A percentile compares a stretch with the other conserved stretches of the same genome.
Conservation (phyloP, 2,113 vertebrate species). For the Gracilinanus agilis region DNA sequence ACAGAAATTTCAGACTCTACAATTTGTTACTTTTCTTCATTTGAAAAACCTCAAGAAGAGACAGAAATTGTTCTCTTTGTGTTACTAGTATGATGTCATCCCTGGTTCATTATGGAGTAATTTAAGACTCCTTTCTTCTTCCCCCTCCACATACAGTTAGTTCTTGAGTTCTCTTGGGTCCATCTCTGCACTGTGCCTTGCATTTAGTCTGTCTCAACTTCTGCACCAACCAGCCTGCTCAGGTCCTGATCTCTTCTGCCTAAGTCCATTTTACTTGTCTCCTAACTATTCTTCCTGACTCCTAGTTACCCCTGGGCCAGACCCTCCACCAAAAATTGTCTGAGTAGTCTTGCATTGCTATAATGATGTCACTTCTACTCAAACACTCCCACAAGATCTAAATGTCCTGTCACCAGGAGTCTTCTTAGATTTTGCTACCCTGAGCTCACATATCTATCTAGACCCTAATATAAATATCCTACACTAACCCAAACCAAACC, state of each 20-base stretch:
- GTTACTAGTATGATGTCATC: background rate
- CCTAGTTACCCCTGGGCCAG: background rate
- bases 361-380: background rate
- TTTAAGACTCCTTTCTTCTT: background rate
- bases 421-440: too few relatives aligned
- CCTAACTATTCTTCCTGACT: background rate
- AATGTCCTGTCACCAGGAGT: too few relatives aligned
- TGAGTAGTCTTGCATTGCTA: background rate
- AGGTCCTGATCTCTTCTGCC: background rate
- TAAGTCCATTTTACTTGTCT: background rate
- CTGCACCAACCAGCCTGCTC: background rate
- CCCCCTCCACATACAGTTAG: background rate
- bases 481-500: too few relatives aligned
- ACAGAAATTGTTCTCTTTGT: background rate
- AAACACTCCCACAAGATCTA: background rate
- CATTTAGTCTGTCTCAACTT: background rate
- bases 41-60: constrained; percentile 33
- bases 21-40: background rate
- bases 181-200: background rate
- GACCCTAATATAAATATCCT: too few relatives aligned
- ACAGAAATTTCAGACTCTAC: background rate
- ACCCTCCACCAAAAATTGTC: background rate
- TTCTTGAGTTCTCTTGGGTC: background rate
- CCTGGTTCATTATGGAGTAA: background rate
- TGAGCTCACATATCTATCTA: too few relatives aligned